These are phyloP conservation scores for Lonchura striata DNA, from an alignment of 2,113 vertebrate genomes.

Conservation along the genomic window DNA sequence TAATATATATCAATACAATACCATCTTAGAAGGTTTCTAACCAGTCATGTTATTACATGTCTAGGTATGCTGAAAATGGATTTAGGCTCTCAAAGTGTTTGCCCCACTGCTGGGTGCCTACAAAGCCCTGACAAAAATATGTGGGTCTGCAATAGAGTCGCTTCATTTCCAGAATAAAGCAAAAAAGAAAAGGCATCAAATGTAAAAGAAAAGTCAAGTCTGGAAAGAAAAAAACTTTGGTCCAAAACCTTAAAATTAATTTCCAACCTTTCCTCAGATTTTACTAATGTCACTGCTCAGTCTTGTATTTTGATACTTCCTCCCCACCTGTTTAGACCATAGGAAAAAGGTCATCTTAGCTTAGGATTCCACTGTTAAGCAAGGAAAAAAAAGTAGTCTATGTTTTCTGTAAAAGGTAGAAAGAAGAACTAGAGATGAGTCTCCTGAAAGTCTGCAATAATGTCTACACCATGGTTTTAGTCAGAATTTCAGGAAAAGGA, in stretches of 20 bases:
- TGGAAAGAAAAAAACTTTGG: not conserved
- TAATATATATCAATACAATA: not conserved
- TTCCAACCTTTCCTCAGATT: not conserved
- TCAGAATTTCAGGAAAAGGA: not conserved
- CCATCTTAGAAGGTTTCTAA: not conserved
- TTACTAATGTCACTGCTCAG: not conserved
- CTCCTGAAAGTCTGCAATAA: not conserved
- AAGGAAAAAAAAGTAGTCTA: not conserved
- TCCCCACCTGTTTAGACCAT: not conserved
- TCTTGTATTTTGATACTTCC: not conserved
- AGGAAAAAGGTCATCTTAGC: not conserved
- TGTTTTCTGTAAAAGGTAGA: not conserved
- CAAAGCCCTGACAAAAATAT: not conserved
- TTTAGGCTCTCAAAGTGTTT: not conserved
- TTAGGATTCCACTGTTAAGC: not conserved
- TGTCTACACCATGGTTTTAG: not conserved
- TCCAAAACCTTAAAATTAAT: not conserved
- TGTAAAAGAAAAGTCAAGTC: not conserved
- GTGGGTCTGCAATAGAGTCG: not conserved
- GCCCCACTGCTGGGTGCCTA: slow-evolving; percentile 12
- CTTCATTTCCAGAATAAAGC: not conserved
- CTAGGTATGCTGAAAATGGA: slow-evolving; percentile 31
- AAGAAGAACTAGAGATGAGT: not conserved
- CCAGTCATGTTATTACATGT: slow-evolving; percentile 43
- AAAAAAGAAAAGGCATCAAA: not conserved